Evolutionary conservation across 2,888 invertebrate genomes (phyloP), one percentile per base, ranked within the genome.

Genomic region (Erebia aethiops): DNA sequence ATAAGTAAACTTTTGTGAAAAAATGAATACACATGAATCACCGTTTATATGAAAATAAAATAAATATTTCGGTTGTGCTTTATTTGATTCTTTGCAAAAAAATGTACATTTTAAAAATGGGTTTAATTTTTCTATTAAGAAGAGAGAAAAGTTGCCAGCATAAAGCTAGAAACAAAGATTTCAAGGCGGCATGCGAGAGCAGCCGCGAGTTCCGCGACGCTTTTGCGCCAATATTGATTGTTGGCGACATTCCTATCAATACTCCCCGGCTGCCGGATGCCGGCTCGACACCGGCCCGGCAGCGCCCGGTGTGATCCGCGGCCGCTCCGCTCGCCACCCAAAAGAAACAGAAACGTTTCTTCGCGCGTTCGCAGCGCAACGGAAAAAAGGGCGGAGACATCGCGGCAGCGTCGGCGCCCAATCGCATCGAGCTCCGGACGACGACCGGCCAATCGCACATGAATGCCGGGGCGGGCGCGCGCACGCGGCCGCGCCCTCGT

Each of bases 181-280:
- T 16, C 10, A 18, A 13, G 13, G 13, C 21, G 43, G 52, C 43
- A 56, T 14, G 13, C 26, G 66, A 66, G 66, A 67, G 63, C 52
- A 35, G n/a, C 49, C 54, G 69, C 52, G 56, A 43, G 26, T 21
- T 62, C 7, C 35, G 57, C 69, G 65, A 71, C 69, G 76, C 72
- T 74, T 74, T 93, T 91, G 90, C 67, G 90, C 90, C 90, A 91
- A 92, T 95, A 95, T 95, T 94, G 95, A 94, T 94, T 94, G 86
- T 87, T 88, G 94, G 94, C 94, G 95, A 95, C 95, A 95, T 94
- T 94, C 92, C 94, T 94, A 95, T 94, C 94, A 94, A 94, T 94
- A 91, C 93, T 82, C 85, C 87, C 85, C 93, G 90, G 52, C 16
- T 52, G 16, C 16, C 16, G 16, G 52, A 16, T n/a, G 16, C 63